Evolutionary conservation across 1,140 invertebrate species (phyloP).

Genomic region (Lordiphosa clarofinis): DNA sequence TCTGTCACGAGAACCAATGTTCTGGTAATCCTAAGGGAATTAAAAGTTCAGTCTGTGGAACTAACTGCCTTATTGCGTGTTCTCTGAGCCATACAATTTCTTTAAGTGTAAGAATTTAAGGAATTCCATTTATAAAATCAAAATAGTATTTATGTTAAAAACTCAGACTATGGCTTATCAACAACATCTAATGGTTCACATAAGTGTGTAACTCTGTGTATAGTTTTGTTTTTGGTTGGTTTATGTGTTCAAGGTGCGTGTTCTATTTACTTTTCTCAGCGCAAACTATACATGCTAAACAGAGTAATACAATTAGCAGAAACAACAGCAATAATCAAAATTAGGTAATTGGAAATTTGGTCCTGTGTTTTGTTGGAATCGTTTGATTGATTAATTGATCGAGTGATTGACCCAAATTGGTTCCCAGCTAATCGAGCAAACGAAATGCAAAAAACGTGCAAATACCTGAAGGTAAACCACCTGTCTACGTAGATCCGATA

Average conservation of each 20-base stretch:
- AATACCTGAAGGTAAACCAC: slow-evolving; percentile 87
- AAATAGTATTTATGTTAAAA: background rate
- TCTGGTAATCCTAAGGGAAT: no score
- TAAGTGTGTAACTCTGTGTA: background rate
- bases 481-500: slow-evolving; percentile 88
- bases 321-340: slow-evolving; percentile 48
- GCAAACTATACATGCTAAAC: no score
- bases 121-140: no score
- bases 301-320: no score
- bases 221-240: slow-evolving; percentile 8
- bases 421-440: slow-evolving; percentile 56
- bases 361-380: slow-evolving; percentile 35
- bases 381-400: slow-evolving; percentile 12
- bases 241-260: slow-evolving; percentile 15
- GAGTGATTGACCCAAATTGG: slow-evolving; percentile 22
- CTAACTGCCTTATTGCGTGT: no score
- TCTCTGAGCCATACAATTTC: no score
- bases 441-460: slow-evolving; percentile 77
- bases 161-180: slow-evolving; percentile 28
- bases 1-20: no score
- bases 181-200: slow-evolving; percentile 37
- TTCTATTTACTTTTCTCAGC: slow-evolving; percentile 3
- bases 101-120: no score
- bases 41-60: no score
- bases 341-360: slow-evolving; percentile 23